These are phyloP conservation scores for Epinephelus fuscoguttatus DNA, from an alignment of 2,113 vertebrate genomes.

Conservation along the genomic window DNA sequence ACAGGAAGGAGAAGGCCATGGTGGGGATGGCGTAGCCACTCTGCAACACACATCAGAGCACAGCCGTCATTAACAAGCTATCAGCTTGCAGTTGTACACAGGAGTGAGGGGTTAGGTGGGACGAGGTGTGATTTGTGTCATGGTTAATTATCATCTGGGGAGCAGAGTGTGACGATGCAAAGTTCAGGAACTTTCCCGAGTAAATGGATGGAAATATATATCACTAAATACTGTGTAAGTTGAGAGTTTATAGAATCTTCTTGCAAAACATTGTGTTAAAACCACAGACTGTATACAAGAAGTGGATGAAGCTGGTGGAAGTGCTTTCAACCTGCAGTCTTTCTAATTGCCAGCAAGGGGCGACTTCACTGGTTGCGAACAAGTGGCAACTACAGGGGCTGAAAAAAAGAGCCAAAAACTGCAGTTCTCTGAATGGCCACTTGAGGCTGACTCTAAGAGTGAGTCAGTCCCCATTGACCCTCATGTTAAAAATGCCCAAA, in stretches of 20 bases:
- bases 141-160: slow-evolving; percentile 10
- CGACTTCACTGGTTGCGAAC: too few species aligned
- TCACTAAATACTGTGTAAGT: neutral
- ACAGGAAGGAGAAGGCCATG: slow-evolving; percentile 99
- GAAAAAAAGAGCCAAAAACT: too few species aligned
- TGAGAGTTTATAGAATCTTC: neutral
- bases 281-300: too few species aligned
- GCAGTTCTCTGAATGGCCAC: too few species aligned
- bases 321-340: too few species aligned
- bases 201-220: neutral
- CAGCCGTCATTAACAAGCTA: slow-evolving; percentile 52
- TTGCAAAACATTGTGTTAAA: slow-evolving; percentile 13
- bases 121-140: slow-evolving; percentile 30
- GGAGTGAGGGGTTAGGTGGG: slow-evolving; percentile 10
- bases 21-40: slow-evolving; percentile 94
- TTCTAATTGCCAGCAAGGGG: too few species aligned
- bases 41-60: slow-evolving; percentile 82
- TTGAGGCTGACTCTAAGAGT: too few species aligned
- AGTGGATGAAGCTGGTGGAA: too few species aligned
- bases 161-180: slow-evolving; percentile 29
- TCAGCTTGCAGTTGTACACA: slow-evolving; percentile 46
- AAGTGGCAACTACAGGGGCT: too few species aligned
- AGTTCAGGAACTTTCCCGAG: slow-evolving; percentile 1
- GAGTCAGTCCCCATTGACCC: too few species aligned
- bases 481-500: too few species aligned